Evolutionary conservation across 2,797 vertebrate genomes (phyloP).

Genomic region (Pteropus rufus): DNA sequence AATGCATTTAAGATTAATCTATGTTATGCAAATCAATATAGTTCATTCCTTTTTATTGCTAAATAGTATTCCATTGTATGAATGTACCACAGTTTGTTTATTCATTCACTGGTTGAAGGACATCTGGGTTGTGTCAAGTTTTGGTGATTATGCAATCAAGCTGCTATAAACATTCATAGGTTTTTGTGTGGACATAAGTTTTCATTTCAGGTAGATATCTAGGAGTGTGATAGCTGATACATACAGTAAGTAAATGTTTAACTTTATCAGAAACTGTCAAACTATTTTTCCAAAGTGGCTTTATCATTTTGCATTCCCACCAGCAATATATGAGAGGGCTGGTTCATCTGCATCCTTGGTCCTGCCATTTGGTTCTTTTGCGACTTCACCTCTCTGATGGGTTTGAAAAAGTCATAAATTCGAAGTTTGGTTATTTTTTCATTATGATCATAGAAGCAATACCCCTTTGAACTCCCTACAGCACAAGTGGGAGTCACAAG

Average conservation of each 20-base stretch:
- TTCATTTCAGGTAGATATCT: not conserved
- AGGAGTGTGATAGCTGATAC: not conserved
- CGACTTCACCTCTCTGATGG: not conserved
- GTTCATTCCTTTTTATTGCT: constrained; percentile 10
- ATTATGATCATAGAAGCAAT: not conserved
- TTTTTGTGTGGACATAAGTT: not conserved
- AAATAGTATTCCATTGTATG: not conserved
- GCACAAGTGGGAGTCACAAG: not conserved
- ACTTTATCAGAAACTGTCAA: not conserved
- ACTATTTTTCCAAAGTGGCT: not conserved
- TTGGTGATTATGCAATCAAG: not conserved
- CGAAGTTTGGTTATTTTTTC: not conserved
- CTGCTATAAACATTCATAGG: not conserved
- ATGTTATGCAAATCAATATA: not conserved
- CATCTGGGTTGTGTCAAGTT: not conserved
- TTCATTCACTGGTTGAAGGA: not conserved
- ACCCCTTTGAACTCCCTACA: not conserved
- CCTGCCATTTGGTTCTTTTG: not conserved
- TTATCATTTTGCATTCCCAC: not conserved
- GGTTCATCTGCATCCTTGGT: not conserved
- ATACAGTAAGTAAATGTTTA: not conserved
- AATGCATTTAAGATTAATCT: not conserved
- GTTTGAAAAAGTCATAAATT: not conserved
- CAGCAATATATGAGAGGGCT: not conserved
- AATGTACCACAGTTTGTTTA: not conserved